Base-by-base conservation (phyloP, 2,888 invertebrate species). In the Amblyteles armatorius region DNA sequence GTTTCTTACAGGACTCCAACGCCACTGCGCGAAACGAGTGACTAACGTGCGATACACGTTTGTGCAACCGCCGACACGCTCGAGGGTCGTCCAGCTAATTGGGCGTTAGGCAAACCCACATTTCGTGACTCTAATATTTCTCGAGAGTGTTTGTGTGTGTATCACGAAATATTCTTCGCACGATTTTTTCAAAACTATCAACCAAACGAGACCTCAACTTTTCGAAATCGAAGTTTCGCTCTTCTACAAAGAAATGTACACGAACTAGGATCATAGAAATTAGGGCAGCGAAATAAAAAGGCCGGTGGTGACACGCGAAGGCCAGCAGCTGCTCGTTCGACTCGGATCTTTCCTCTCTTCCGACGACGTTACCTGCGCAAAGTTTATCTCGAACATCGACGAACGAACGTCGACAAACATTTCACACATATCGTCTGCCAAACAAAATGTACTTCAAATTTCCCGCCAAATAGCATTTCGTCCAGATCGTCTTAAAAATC, bases 41-140 rank as follows among this genome's bases (percentile, higher is more conserved):
- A 44, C 26, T 26, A 22, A 57, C 13, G 33, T 33, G 9, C 33
- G 63, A 13, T 50, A 33, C 16, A 67, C 48, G 50, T 71, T 69
- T 69, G 52, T 69, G 69, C 57, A 79, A 79, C 13, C 13, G 48
- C 50, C 4, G 63, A 71, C 71, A 71, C 79, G 63, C 19, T 72
- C 40, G 40, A 60, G 71, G 71, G 71, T 79, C 79, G 65, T 72
- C 48, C 9, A 50, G 16, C 36, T 79, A 79, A 71, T 79, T 50
- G 26, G 79, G 3, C 22, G 36, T 79, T 79, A 36, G 65, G 71
- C 71, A 79, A 79, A 11, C 29, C 16, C 22, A 33, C 13, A 50
- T 79, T 63, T 72, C 79, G 52, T 48, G 50, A 36, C 40, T 48
- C 2, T n/a, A 57, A 77, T 48, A 50, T 67, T 77, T 11, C 67